Evolutionary conservation across 2,888 invertebrate genomes (phyloP).

Genomic region (Prosapia bicincta): DNA sequence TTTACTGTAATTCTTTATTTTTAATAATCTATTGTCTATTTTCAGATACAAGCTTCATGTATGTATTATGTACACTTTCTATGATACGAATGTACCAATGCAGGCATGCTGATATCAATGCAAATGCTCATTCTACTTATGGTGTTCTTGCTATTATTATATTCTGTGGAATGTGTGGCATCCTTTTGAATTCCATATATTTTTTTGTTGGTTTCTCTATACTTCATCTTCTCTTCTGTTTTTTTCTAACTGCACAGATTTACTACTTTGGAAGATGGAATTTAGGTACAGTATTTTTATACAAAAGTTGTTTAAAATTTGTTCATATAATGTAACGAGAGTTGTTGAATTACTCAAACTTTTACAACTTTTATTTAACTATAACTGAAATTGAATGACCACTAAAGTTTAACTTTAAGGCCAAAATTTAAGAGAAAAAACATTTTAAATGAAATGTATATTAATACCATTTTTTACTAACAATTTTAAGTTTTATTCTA

Average conservation of each 20-base stretch:
- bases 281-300: conserved; percentile 52
- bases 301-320: no score
- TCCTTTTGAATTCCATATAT: conserved; percentile 57
- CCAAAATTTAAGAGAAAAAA: no score
- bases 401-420: no score
- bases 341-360: no score
- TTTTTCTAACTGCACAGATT: conserved; percentile 65
- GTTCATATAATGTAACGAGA: no score
- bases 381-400: no score
- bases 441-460: no score
- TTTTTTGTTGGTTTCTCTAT: conserved; percentile 74
- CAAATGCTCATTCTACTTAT: conserved; percentile 75
- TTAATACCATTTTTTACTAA: no score
- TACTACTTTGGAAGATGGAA: conserved; percentile 73
- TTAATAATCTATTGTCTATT: conserved; percentile 36
- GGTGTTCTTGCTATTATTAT: conserved; percentile 75
- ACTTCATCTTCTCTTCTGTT: conserved; percentile 61
- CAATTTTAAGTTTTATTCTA: no score
- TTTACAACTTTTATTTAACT: no score
- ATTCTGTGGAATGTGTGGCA: conserved; percentile 60
- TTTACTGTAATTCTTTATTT: background rate
- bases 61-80: conserved; percentile 79
- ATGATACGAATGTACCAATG: conserved; percentile 87
- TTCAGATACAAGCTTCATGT: conserved; percentile 91
- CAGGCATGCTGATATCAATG: conserved; percentile 84